Conservation (phyloP, 2,113 vertebrate species). For the Abramis brama region DNA sequence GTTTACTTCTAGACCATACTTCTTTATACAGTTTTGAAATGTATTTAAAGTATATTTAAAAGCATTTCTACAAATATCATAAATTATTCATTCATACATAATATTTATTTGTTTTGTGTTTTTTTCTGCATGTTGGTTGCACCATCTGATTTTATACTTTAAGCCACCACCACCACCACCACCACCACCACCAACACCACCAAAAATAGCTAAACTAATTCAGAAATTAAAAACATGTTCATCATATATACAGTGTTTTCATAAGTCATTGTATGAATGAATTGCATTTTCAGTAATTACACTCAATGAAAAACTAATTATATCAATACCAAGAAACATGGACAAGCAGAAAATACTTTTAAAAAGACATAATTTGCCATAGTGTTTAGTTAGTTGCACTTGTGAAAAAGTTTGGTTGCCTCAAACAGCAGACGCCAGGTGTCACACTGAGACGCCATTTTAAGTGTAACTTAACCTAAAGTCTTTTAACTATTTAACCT, state of each 20-base stretch:
- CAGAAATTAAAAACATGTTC: neutral
- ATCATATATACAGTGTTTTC: neutral
- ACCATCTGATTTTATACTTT: neutral
- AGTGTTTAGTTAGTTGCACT: neutral
- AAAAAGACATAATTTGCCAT: neutral
- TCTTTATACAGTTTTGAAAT: neutral
- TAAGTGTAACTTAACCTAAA: neutral
- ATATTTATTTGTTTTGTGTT: neutral
- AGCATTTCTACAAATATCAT: no score
- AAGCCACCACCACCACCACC: no score
- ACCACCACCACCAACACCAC: no score
- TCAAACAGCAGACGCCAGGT: neutral
- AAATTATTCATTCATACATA: no score
- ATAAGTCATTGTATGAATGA: neutral
- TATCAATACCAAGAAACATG: neutral
- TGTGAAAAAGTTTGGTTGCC: neutral
- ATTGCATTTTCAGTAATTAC: neutral
- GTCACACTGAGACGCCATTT: neutral
- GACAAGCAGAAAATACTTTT: constrained; percentile 2
- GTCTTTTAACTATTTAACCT: constrained; percentile 2
- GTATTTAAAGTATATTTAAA: no score
- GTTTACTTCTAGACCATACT: no score
- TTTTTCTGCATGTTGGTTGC: neutral
- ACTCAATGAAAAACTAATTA: neutral
- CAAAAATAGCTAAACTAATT: neutral